Base-by-base conservation (phyloP, 2,888 invertebrate species). In the Eupelmus urozonus region DNA sequence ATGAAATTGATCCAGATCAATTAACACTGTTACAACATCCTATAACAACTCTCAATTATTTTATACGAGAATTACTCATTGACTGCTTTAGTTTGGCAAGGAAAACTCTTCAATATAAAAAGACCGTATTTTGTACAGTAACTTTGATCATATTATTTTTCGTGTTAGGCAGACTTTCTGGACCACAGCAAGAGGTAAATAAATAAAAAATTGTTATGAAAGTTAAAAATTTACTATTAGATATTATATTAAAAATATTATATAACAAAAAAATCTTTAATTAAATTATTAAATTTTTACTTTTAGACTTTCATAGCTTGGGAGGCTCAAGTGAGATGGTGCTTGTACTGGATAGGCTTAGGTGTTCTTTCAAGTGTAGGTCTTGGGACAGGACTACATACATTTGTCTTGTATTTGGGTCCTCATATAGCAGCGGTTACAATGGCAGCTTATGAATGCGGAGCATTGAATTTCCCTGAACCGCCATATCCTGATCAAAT, bases 401-500 rank as follows among this genome's bases (percentile, higher is more conserved):
- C 99, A 79, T 99, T 99, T 92, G 93, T 99, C 69, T 92, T 99
- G 80, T 99, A 99, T 91, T 91, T 99, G 87, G 99, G 99, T n/a
- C 99, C 99, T 40, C 98, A 99, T 89, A 99, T 99, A 91, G 99
- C 99, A 76, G 93, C 96, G 76, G 99, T 99, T 57, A 99, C 99
- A 2, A 92, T 99, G 87, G 99, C 99, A 18, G 99, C 98, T 0
- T 98, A 98, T 90, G 99, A 99, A 90, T 99, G 99, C 90, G 96
- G 96, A 65, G 93, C 95, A 27, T 92, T 99, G 45, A 94, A 98
- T 90, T 99, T 99, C 89, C 99, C 99, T 0, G 94, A 96, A 85
- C 99, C 99, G 63, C 99, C 99, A 0, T 99, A 99, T 92, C 99
- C 99, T 25, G 97, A 97, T 88, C 96, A 98, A 96, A 97, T 99